Evolutionary conservation across 1,140 invertebrate genomes (phyloP).

Genomic region (Varroa destructor): DNA sequence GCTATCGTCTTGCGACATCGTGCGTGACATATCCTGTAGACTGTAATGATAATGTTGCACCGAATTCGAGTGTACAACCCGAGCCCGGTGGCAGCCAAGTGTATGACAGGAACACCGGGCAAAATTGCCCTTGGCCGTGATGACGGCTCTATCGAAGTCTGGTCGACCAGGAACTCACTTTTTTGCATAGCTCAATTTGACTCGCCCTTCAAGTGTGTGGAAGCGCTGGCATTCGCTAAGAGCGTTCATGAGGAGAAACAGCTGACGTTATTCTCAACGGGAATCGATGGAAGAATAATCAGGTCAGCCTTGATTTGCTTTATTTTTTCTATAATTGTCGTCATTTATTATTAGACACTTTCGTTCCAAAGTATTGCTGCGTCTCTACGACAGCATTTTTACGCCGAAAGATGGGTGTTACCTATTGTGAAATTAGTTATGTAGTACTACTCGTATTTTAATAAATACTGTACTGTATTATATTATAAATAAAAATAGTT

Average conservation of each 20-base stretch:
- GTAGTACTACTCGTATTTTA: too few species aligned
- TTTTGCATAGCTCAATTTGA: conserved; percentile 5
- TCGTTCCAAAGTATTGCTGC: too few species aligned
- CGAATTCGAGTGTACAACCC: conserved; percentile 8
- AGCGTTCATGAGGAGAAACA: conserved; percentile 13
- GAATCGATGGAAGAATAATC: conserved; percentile 8
- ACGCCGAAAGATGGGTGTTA: too few species aligned
- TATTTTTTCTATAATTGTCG: too few species aligned
- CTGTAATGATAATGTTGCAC: neutral
- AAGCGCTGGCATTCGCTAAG: conserved; percentile 8
- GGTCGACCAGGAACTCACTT: conserved; percentile 1
- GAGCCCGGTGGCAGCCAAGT: conserved; percentile 22
- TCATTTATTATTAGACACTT: too few species aligned
- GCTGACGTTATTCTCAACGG: conserved; percentile 4
- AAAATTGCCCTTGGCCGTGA: conserved; percentile 11
- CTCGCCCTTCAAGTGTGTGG: conserved; percentile 12
- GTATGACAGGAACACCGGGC: conserved; percentile 5
- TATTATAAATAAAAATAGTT: too few species aligned
- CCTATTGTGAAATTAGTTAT: too few species aligned
- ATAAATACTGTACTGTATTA: too few species aligned
- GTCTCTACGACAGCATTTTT: too few species aligned
- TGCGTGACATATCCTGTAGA: neutral
- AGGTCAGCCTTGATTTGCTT: neutral
- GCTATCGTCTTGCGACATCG: too few species aligned
- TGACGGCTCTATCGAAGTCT: conserved; percentile 14